Base-by-base conservation (phyloP, 2,113 vertebrate genomes). In the Benitochromis conjunctus region DNA sequence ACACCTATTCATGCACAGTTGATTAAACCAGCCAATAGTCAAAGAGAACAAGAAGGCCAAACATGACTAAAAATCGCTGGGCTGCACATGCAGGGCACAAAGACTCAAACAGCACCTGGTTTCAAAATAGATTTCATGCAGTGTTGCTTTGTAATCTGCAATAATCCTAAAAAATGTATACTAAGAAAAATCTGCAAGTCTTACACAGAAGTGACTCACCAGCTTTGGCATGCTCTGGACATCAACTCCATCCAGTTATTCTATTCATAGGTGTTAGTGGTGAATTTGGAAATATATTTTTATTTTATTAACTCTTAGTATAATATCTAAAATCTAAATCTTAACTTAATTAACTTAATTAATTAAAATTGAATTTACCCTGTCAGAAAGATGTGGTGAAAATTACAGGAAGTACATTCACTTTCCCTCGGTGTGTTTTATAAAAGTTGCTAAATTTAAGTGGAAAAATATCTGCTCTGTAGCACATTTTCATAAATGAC, bases 21-120 rank as follows among this genome's bases (percentile, higher is more conserved):
- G 90, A 92, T 91, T 90, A 89, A 83, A 92, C 3, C 80, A 89
- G 85, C 90, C 89, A 92, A 92, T 79, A 83, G 83, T 53, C 78
- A 71, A 80, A 82, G 84, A 77, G 58, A 58, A 77, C 41, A 55
- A 58, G 85, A 87, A 87, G 78, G 81, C 79, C 78, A 85, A 91
- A 91, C 86, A 74, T 58, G 82, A 90, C 74, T 81, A 3, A 89
- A 90, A 46, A 82, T 84, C 58, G 41, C 26, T 55, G 57, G 9
- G 41, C 29, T 58, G 19, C 80, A 84, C 81, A 85, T 91, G 77
- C 51, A 62, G 26, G 79, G 79, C 64, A 85, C 60, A 82, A 83
- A 86, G 86, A 54, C 66, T 66, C 60, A 81, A 84, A 48, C 31
- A 1, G 21, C 82, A 54, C 53, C 31, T 86, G 21, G 18, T 64